Base-by-base conservation (phyloP, 2,113 vertebrate genomes). In the Dolichotis patagonum region DNA sequence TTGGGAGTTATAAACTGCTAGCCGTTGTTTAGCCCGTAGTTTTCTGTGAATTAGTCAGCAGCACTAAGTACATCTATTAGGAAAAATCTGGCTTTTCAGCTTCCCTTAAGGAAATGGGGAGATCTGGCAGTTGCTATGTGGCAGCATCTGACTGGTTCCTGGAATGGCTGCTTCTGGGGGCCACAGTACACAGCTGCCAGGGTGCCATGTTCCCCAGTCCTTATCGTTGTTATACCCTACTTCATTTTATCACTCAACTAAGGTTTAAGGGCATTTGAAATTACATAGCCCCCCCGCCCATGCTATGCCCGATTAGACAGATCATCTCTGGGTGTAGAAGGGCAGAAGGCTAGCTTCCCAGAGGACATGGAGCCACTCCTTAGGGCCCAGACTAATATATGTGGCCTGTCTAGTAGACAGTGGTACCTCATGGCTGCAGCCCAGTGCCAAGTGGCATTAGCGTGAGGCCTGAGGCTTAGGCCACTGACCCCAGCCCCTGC, bases 21-120 rank as follows among this genome's bases (percentile, higher is more conserved):
- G 71, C 35, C 54, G 83, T 73, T 89, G 56, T 83, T 78, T 69
- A 30, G 32, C 67, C 41, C 85, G 3, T 84, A 87, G 88, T 90
- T 88, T 90, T 67, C 75, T 71, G 69, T 10, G 35, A 83, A 65
- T 92, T 78, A 84, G 69, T 52, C 67, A 69, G 69, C 69, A 80
- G 41, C 67, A 92, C n/a, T 56, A 56, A 88, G 38, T 30, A 30
- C 38, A 77, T 71, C 41, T 73, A 35, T 87, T 32, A 49, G 49
- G 35, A 62, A 85, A 87, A 77, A 69, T n/a, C 6, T 62, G 67
- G 69, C 69, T 75, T 82, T n/a, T 43, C 4, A 65, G 84, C 49
- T 85, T 82, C 38, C 86, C 19, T 73, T 84, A 22, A 85, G 63
- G 69, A 95, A 82, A 71, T 4, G 20, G 82, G 89, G 71, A 30